A percentile compares a stretch with the other conserved stretches of the same genome.
phyloP scores from a whole-genome alignment of 1,140 invertebrate species.

The Drosophila pectinifera region DNA sequence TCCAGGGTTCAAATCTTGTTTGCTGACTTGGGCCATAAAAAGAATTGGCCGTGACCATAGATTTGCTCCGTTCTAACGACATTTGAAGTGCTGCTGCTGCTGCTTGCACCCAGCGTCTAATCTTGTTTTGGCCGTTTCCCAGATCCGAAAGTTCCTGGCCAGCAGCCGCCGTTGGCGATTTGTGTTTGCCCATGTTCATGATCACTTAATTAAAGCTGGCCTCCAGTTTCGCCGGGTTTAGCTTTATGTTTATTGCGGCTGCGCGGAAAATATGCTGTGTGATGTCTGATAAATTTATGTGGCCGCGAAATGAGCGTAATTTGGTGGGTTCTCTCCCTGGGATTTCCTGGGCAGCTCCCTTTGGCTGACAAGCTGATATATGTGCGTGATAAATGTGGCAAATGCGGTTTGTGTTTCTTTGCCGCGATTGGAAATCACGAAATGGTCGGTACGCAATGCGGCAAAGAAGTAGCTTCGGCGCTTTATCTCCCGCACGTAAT shows the following conservation, averaged over 20 bases:
- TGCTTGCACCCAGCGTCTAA: conserved; percentile 64
- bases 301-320: conserved; percentile 78
- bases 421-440: conserved; percentile 64
- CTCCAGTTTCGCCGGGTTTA: conserved; percentile 28
- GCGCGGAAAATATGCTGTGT: conserved; percentile 37
- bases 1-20: conserved; percentile 34
- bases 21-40: conserved; percentile 45
- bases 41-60: conserved; percentile 32
- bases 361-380: conserved; percentile 78
- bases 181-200: conserved; percentile 71
- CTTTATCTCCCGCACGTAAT: conserved; percentile 25
- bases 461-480: conserved; percentile 1
- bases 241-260: conserved; percentile 60
- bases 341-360: conserved; percentile 42
- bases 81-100: conserved; percentile 55
- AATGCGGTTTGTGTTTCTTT: conserved; percentile 40
- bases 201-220: conserved; percentile 79
- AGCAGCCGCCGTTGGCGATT: conserved; percentile 60
- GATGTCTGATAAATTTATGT: conserved; percentile 79
- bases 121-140: conserved; percentile 64
- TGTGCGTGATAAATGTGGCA: conserved; percentile 77
- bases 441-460: conserved; percentile 42
- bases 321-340: conserved; percentile 64
- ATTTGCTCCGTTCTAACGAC: conserved; percentile 70
- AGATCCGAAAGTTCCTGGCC: conserved; percentile 33